Evolutionary conservation across 2,888 invertebrate genomes (phyloP).

Genomic region (Crioceris asparagi): DNA sequence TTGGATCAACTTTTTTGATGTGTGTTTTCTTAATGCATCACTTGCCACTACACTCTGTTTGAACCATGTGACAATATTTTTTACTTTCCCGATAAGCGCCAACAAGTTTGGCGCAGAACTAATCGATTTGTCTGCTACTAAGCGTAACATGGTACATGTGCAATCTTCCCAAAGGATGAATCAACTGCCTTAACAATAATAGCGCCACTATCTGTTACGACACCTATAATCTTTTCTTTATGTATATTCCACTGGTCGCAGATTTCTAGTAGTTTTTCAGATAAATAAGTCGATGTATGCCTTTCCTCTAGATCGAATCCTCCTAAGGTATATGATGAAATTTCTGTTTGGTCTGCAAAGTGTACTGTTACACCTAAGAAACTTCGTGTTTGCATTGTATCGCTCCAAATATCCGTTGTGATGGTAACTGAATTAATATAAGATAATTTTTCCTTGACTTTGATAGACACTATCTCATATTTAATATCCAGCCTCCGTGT

Average conservation of each 20-base stretch:
- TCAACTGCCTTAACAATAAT: slow-evolving; percentile 7
- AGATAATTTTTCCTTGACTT: too few relatives aligned
- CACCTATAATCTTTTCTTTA: slow-evolving; percentile 12
- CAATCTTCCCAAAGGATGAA: slow-evolving; percentile 5
- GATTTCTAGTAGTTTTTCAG: slow-evolving; percentile 3
- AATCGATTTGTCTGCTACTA: slow-evolving; percentile 12
- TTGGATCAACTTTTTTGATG: slow-evolving; percentile 19
- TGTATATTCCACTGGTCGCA: slow-evolving; percentile 14
- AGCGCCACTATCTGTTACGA: slow-evolving; percentile 5
- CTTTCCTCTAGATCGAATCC: slow-evolving; percentile 9
- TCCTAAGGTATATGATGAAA: too few relatives aligned
- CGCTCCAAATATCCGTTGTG: too few relatives aligned
- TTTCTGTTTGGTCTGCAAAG: too few relatives aligned
- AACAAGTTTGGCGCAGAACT: slow-evolving; percentile 2
- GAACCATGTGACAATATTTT: slow-evolving; percentile 11
- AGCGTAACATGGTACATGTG: slow-evolving; percentile 19
- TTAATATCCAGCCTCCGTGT: too few relatives aligned
- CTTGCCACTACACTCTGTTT: slow-evolving; percentile 9
- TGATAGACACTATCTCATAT: too few relatives aligned
- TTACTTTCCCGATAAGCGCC: slow-evolving; percentile 2
- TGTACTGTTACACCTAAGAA: too few relatives aligned
- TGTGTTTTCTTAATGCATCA: slow-evolving; percentile 7
- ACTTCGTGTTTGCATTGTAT: too few relatives aligned
- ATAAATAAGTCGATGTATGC: slow-evolving; percentile 11
- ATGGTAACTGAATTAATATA: too few relatives aligned